Evolutionary conservation across 2,888 invertebrate species (phyloP), one percentile per base, ranked within the genome.

Genomic region (Coleophora flavipennella): DNA sequence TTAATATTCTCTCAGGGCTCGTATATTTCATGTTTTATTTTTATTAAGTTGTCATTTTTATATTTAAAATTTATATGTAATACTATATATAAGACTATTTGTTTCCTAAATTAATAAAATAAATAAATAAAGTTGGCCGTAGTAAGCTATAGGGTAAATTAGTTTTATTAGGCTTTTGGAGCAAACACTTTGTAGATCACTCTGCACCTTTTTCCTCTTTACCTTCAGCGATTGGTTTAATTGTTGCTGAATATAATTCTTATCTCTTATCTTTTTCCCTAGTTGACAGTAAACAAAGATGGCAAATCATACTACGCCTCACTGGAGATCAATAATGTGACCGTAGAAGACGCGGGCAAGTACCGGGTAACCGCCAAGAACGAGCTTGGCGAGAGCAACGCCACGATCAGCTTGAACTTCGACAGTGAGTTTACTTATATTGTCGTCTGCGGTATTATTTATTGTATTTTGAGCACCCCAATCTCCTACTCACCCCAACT

Each of bases 361-460:
- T 96, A 96, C 86, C 93, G 95, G 87, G 96, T 97, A 63, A 96
- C 94, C 64, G 96, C 96, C 64, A 97, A 97, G 87, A 98, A 97
- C 87, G 96, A 97, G 85, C 90, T 97, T 64, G 98, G 98, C 74
- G 97, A 98, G 85, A 96, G 96, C 75, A 96, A 96, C 79, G 96
- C 96, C 48, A 96, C 96, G 50, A 96, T 97, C 83, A 96, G 96
- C 86, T 91, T 97, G 63, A 97, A 97, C 87, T 96, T 97, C 88
- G 96, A 96, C 91, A 97, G 97, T 97, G 90, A 95, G 96, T 93
- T 13, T 9, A n/a, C 9, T 20, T 31, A 35, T 32, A 31, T 33
- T 9, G n/a, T n/a, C n/a, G n/a, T n/a, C n/a, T n/a, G n/a, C n/a
- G n/a, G n/a, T n/a, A n/a, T n/a, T n/a, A n/a, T n/a, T n/a, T n/a